Percentiles rank a stretch among this genome's conserved stretches.
Evolutionary conservation across 2,113 vertebrate species (phyloP).

Genomic region (Arenaria interpres): DNA sequence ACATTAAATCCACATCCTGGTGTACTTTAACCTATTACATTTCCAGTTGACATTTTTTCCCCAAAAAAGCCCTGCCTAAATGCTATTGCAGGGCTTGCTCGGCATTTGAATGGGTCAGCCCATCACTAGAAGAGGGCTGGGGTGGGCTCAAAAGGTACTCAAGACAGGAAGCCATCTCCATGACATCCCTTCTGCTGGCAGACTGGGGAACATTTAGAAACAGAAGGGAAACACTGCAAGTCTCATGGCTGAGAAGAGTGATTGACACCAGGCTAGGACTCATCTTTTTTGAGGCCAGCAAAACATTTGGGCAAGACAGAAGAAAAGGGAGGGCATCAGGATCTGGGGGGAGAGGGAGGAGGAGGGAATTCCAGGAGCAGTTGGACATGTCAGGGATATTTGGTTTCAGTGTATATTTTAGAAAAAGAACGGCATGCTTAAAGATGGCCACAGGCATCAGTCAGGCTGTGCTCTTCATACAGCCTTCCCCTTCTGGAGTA

Average conservation of each 20-base stretch:
- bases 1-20: background rate
- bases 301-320: background rate
- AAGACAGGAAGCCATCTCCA: background rate
- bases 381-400: background rate
- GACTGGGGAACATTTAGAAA: background rate
- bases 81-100: background rate
- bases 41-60: background rate
- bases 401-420: background rate
- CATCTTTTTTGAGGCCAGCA: background rate
- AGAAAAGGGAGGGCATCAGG: background rate
- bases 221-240: background rate
- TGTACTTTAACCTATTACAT: background rate
- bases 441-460: background rate
- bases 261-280: background rate
- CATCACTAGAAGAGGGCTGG: background rate
- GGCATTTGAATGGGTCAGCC: background rate
- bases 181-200: background rate
- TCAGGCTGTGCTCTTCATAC: background rate
- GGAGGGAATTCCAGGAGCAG: slow-evolving; percentile 3
- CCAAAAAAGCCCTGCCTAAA: background rate
- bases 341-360: background rate
- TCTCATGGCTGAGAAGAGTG: background rate
- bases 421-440: slow-evolving; percentile 21
- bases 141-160: background rate
- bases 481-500: background rate